Evolutionary conservation across 1,140 invertebrate species (phyloP), one percentile per base, ranked within the genome.

Genomic region (Andrena cerasifolii): DNA sequence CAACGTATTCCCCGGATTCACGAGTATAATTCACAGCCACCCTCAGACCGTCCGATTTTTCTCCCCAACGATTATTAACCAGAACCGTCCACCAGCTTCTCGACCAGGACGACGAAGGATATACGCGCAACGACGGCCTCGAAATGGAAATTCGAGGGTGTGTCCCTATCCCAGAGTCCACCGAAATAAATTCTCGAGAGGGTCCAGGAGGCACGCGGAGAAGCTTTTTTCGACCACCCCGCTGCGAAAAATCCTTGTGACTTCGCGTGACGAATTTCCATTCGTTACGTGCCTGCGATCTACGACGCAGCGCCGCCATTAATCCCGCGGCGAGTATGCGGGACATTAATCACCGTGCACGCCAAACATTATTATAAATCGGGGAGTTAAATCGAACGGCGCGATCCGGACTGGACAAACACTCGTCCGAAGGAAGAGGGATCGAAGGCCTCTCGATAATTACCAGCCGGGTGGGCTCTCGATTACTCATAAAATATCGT

Each of bases 221-320:
- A 16, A 21, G 10, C 4, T 3, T n/a, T 49, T 31, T 8, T 12
- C 62, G 54, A 74, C 63, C 58, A 51, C 56, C 68, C 56, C 40
- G 54, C 62, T 62, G 61, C 40, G 43, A 70, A 78, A 82, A 59
- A 14, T 74, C 24, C 18, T 24, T 26, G 54, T 33, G 51, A 47
- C 65, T 56, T 74, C 58, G 75, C 75, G 75, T 61, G 66, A 71
- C 75, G 75, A 71, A 77, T 71, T 77, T 77, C 56, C 63, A 76
- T 70, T 77, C 56, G 66, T 77, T 61, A 61, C 56, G 43, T 70
- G 31, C 7, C 28, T 7, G 28, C 62, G 72, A 66, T 45, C 72
- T 33, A 53, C 59, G 71, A 59, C 71, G 31, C 33, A 33, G 40
- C 59, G 51, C n/a, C 33, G 40, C 16, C 63, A 67, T 75, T 67